Base-by-base conservation (phyloP, 2,888 invertebrate genomes). In the Pachycephus smyrnensis region DNA sequence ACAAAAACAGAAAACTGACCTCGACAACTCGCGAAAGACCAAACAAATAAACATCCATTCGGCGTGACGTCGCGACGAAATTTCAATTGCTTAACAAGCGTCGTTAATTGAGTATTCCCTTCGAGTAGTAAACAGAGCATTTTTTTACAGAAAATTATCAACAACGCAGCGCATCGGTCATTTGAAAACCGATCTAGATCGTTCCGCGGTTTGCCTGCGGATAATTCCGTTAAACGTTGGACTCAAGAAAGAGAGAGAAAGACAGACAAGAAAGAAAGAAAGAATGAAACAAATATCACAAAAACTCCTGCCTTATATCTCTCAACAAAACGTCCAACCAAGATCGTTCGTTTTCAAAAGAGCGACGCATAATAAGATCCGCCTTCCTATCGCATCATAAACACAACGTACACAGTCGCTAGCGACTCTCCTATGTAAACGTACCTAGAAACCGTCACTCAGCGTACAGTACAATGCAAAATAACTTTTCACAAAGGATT, bases 21-120 rank as follows among this genome's bases (percentile, higher is more conserved):
- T 55, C 73, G 68, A 68, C 71, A 32, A 80, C 83, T 84, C 81
- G 81, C 80, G 79, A 79, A 79, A 73, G 35, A 35, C n/a, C 68
- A 68, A 55, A 31, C n/a, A 35, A 77, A 75, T 12, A 82, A 82
- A 76, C 74, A 75, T 82, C 77, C 80, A 73, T 73, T 32, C 75
- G 76, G 78, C 75, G 78, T 81, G 76, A 74, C 78, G 74, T 79
- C 15, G 4, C 79, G 79, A 77, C 81, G 78, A 81, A 80, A 82
- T 84, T 76, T 84, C 77, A 4, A 37, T 37, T 15, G 37, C 40
- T 1, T 15, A 40, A 40, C 4, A 15, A 40, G 4, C 23, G 6
- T 9, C 23, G 0, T 40, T 55, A 55, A 55, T 2, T 55, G 6
- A 0, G 0, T 23, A 55, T 55, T 23, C 9, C 23, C 40, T 1